Conservation (phyloP, 2,797 vertebrate genomes). For the Crypturellus tataupa region DNA sequence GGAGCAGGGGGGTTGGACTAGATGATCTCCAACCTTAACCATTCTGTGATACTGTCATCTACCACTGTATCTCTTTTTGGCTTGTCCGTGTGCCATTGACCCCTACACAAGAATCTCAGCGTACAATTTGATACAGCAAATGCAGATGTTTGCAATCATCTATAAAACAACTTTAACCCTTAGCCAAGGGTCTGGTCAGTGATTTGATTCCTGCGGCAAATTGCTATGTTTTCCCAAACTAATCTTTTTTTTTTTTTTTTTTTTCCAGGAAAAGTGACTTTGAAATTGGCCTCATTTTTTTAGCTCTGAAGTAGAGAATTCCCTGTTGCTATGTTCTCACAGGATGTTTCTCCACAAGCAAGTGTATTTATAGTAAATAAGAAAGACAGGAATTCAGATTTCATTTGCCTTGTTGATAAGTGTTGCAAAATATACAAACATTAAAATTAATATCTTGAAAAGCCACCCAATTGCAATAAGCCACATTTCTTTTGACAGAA, state of each 20-base stretch:
- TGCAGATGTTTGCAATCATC: not conserved
- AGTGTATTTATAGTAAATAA: conserved; percentile 44
- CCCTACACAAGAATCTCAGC: not conserved
- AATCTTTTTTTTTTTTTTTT: not conserved
- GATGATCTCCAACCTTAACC: no score
- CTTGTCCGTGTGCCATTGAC: not conserved
- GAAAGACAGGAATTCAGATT: not conserved
- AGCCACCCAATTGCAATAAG: not conserved
- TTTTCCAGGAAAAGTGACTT: not conserved
- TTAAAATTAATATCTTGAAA: not conserved
- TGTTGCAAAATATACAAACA: not conserved
- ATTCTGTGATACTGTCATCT: no score
- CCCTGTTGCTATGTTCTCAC: conserved; percentile 27
- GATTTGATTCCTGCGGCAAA: not conserved
- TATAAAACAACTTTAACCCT: not conserved
- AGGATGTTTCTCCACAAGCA: conserved; percentile 46
- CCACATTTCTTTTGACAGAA: not conserved
- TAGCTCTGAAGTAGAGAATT: not conserved
- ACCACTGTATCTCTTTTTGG: not conserved
- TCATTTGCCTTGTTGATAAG: not conserved
- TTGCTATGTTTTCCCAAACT: not conserved
- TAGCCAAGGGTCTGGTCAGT: not conserved
- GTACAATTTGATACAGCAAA: not conserved
- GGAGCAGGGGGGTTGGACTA: no score
- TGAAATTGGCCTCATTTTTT: not conserved